Percentiles rank a stretch among this genome's conserved stretches.
Conservation (phyloP, 2,888 invertebrate species). For the Eupithecia tripunctaria region DNA sequence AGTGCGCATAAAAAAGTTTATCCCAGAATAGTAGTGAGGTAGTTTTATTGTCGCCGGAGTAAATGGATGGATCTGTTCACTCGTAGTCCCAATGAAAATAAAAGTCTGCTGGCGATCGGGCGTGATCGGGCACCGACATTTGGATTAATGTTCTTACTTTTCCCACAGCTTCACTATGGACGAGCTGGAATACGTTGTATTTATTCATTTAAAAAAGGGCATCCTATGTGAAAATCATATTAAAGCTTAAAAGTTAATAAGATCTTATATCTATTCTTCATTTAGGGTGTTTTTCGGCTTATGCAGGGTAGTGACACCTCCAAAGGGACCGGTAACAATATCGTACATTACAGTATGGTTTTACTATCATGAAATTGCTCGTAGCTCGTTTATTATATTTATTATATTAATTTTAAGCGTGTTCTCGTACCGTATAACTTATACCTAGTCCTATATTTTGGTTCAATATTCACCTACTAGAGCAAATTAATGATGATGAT, state of each 20-base stretch:
- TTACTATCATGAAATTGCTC: too few relatives aligned
- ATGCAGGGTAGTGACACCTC: not conserved
- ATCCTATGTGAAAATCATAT: too few relatives aligned
- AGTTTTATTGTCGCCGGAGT: slow-evolving; percentile 33
- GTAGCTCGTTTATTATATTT: too few relatives aligned
- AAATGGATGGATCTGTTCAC: slow-evolving; percentile 34
- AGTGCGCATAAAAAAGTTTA: slow-evolving; percentile 9
- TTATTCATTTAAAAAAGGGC: too few relatives aligned
- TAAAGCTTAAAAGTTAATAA: too few relatives aligned
- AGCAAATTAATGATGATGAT: too few relatives aligned
- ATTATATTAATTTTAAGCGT: too few relatives aligned
- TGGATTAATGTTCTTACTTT: slow-evolving; percentile 53
- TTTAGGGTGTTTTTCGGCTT: not conserved
- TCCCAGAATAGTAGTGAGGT: slow-evolving; percentile 11
- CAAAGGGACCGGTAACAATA: not conserved
- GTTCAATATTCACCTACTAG: too few relatives aligned
- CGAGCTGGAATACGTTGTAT: not conserved
- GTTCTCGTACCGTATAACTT: too few relatives aligned
- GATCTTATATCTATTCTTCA: too few relatives aligned
- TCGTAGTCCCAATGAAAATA: slow-evolving; percentile 42
- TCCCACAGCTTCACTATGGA: slow-evolving; percentile 4
- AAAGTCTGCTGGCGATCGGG: slow-evolving; percentile 52
- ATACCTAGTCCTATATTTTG: too few relatives aligned
- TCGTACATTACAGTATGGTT: not conserved
- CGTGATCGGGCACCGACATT: slow-evolving; percentile 55